Conservation (phyloP, 2,113 vertebrate species). For the Boulengeromyrus knoepffleri region DNA sequence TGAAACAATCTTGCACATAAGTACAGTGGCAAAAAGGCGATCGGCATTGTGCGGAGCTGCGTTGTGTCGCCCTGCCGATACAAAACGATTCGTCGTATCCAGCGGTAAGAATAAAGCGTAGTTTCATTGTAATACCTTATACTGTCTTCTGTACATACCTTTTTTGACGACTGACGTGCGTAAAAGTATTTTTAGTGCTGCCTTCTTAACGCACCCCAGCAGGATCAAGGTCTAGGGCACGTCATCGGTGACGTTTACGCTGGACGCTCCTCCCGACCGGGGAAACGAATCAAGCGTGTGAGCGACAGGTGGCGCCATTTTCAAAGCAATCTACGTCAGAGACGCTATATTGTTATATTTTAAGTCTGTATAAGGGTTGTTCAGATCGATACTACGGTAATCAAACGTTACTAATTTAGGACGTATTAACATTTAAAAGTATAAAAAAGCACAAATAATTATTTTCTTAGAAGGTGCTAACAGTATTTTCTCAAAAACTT, state of each 20-base stretch:
- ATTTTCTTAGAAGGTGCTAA: neutral
- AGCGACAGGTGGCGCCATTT: constrained; percentile 10
- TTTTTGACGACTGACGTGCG: neutral
- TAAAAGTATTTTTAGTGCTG: neutral
- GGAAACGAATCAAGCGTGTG: neutral
- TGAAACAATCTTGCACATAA: neutral
- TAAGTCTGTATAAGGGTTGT: neutral
- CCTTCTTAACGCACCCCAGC: neutral
- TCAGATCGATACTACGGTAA: neutral
- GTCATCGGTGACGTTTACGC: neutral
- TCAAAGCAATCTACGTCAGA: neutral
- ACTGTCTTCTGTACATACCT: constrained; percentile 8
- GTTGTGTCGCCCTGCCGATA: neutral
- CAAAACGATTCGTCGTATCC: neutral
- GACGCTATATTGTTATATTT: neutral
- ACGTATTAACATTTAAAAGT: neutral
- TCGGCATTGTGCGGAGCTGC: neutral
- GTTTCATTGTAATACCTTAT: neutral
- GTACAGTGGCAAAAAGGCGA: neutral
- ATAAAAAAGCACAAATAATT: neutral
- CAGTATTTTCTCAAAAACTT: neutral
- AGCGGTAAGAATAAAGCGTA: neutral
- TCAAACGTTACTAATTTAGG: neutral
- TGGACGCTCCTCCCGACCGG: neutral
- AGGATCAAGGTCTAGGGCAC: neutral